Base-by-base conservation (phyloP, 2,888 invertebrate genomes). In the Phasia obesa region DNA sequence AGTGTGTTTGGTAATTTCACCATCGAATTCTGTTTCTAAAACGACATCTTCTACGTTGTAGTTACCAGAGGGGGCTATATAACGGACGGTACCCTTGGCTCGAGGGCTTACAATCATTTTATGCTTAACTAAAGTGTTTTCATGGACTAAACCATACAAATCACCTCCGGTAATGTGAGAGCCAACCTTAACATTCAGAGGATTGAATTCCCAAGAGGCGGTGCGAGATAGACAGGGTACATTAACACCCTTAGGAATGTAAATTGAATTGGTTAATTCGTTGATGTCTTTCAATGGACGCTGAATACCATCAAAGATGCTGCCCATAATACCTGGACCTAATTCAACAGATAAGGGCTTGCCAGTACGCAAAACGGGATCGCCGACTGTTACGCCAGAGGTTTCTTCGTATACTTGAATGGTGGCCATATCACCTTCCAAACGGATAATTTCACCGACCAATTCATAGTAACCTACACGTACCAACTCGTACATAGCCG, bases 291-390 rank as follows among this genome's bases (percentile, higher is more conserved):
- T 98, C 88, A 99, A 92, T 0, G 99, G 99, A 90, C 99, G 96
- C 92, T 99, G 99, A 92, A 99, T 99, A 93, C 99, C 99, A 93
- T 99, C 99, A 93, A 99, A 99, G 93, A 99, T 99, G 91, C 98
- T 98, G 86, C 98, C 98, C 94, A 99, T 95, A 92, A 99, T 99
- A 90, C 99, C 99, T 65, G 99, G 99, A 7, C 99, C 99, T 76
- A 99, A 93, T 92, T 99, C 99, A 47, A 99, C 99, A 6, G 99
- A 99, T 71, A 99, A 93, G 0, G 99, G 99, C 92, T 99, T 99
- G 86, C 99, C 99, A 0, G 99, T 99, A 88, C 99, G 94, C 86
- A 99, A 93, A 21, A 99, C 99, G 69, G 99, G 99, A 93, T 99
- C 99, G 35, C 99, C 99, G 13, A 99, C 99, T 4, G 99, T 99